Conservation (phyloP, 2,113 vertebrate genomes). For the Sinocyclocheilus anophthalmus region DNA sequence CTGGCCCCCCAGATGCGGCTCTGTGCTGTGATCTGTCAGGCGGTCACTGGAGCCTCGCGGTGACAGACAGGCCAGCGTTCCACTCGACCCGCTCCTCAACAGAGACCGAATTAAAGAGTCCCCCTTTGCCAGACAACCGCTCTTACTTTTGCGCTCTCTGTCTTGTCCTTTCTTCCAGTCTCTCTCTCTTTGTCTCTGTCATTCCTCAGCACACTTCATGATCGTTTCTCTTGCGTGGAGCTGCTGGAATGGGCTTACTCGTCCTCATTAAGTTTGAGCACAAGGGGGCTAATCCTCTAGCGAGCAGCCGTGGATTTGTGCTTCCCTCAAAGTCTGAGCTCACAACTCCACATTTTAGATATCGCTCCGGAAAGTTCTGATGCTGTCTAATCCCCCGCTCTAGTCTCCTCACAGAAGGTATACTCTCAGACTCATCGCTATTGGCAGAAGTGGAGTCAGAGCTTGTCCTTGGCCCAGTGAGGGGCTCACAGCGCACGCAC, state of each 20-base stretch:
- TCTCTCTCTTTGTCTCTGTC: conserved; percentile 46
- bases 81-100: conserved; percentile 50
- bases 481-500: conserved; percentile 35
- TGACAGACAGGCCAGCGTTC: conserved; percentile 58
- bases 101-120: conserved; percentile 59
- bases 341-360: conserved; percentile 50
- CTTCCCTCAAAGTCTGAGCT: conserved; percentile 52
- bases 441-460: conserved; percentile 27
- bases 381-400: conserved; percentile 44
- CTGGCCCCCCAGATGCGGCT: conserved; percentile 46
- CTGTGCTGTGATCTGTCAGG: conserved; percentile 58
- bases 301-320: conserved; percentile 50
- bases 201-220: conserved; percentile 56
- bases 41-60: conserved; percentile 55
- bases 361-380: conserved; percentile 40
- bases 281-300: conserved; percentile 53
- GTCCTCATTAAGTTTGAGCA: conserved; percentile 55
- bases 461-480: conserved; percentile 56
- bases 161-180: conserved; percentile 18
- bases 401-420: conserved; percentile 45
- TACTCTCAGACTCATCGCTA: conserved; percentile 22
- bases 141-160: conserved; percentile 28
- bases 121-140: conserved; percentile 46
- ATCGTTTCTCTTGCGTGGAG: conserved; percentile 54
- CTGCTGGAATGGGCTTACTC: conserved; percentile 47